These are phyloP conservation scores for Pimephales promelas DNA, from an alignment of 2,113 vertebrate genomes.

Conservation along the genomic window DNA sequence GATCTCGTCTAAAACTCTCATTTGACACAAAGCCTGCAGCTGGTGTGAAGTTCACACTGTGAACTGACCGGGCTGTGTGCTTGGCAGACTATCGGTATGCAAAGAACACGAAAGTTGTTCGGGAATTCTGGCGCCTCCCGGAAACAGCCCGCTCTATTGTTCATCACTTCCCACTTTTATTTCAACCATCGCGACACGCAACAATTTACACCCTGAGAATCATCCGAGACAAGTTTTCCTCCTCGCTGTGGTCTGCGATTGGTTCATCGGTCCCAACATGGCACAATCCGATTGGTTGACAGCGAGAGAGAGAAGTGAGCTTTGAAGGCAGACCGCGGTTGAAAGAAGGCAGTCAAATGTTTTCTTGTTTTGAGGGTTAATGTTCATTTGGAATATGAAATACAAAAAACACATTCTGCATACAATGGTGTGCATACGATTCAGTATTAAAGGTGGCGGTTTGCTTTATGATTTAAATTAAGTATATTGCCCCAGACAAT, in stretches of 20 bases:
- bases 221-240: constrained; percentile 58
- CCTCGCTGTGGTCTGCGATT: constrained; percentile 64
- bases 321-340: constrained; percentile 60
- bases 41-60: no score
- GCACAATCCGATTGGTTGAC: constrained; percentile 74
- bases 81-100: constrained; percentile 42
- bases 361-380: not conserved
- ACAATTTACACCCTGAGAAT: constrained; percentile 61
- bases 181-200: constrained; percentile 21
- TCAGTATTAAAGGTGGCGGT: not conserved
- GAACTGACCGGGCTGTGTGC: no score
- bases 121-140: constrained; percentile 36
- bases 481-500: no score
- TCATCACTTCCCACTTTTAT: constrained; percentile 52
- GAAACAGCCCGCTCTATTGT: constrained; percentile 59
- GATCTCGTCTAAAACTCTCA: not conserved
- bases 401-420: not conserved
- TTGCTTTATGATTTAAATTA: not conserved
- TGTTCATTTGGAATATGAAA: not conserved
- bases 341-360: not conserved
- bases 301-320: not conserved
- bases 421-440: not conserved
- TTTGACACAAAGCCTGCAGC: not conserved
- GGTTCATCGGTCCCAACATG: constrained; percentile 76
- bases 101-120: constrained; percentile 17